Conservation (phyloP, 2,797 vertebrate species). For the Psittacula derbiana region DNA sequence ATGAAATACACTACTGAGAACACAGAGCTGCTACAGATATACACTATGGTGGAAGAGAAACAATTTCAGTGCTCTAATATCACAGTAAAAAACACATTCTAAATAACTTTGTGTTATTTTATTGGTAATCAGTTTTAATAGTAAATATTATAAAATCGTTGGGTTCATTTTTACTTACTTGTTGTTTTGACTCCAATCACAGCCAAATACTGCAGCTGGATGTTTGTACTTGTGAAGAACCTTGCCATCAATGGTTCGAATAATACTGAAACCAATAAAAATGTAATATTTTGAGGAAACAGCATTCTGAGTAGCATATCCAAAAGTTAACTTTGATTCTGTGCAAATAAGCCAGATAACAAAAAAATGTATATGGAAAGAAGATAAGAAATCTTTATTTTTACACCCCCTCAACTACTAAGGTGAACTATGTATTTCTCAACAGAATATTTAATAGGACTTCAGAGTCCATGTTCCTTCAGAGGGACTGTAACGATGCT, state of each 20-base stretch:
- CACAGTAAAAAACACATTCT: not conserved
- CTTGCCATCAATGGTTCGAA: slow-evolving; percentile 92
- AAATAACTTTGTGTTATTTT: not conserved
- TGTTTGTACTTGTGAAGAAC: slow-evolving; percentile 96
- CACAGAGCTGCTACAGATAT: not conserved
- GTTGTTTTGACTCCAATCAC: slow-evolving; percentile 99
- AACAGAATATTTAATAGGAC: not conserved
- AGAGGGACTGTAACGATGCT: not conserved
- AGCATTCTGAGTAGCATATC: not conserved
- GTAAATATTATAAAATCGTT: not conserved
- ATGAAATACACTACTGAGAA: not conserved
- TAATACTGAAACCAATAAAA: slow-evolving; percentile 82
- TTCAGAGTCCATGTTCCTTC: not conserved
- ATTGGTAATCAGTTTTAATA: not conserved
- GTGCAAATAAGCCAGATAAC: not conserved
- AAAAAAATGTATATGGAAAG: not conserved
- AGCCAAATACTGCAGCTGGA: slow-evolving; percentile 94
- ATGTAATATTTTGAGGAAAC: not conserved
- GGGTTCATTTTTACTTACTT: slow-evolving; percentile 81
- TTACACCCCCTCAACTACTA: not conserved
- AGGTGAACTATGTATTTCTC: not conserved
- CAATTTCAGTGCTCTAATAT: not conserved
- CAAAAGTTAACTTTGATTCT: not conserved
- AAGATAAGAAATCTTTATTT: not conserved
- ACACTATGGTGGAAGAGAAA: not conserved